Base-by-base conservation (phyloP, 2,797 vertebrate species). In the Acridotheres tristis region DNA sequence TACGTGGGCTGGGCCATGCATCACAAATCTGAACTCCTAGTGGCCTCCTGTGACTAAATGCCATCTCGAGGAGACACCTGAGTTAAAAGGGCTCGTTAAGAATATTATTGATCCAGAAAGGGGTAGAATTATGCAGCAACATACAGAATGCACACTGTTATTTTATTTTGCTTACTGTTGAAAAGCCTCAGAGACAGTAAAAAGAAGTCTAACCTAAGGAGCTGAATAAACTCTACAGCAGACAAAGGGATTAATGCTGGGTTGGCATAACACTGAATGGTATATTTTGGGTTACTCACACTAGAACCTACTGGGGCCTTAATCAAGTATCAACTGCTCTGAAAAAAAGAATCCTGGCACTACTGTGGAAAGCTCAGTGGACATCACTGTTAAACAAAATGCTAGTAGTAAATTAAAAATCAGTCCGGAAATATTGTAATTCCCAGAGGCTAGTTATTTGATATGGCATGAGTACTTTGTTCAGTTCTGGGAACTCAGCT, bases 131-230 rank as follows among this genome's bases (percentile, higher is more conserved):
- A 36, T 50, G 36, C 16, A 7, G 36, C 36, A 75, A 42, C 29
- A 16, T 23, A 18, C 5, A 73, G 61, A 62, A n/a, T 0, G 0
- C 34, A 40, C 13, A 11, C 4, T 2, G 4, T n/a, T 79, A 40
- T 51, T 83, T 69, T 48, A 59, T 86, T 81, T 48, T 75, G 9
- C 38, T 83, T 80, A 26, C n/a, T 34, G 30, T 14, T 57, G 40
- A 68, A 80, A 14, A 91, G 9, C 45, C 50, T 83, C n/a, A 38
- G 75, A 88, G 34, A 23, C 1, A 50, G 38, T 4, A 23, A 82
- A 71, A 34, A 53, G 61, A 67, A 73, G 34, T 11, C 58, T 61
- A 23, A 29, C 26, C 16, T 53, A 62, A 55, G 43, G 40, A 79
- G 36, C 30, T 55, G 57, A 91, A 88, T 59, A 84, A 90, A 85